phyloP scores from a whole-genome alignment of 2,888 invertebrate species.

The Sarcophaga caerulescens region DNA sequence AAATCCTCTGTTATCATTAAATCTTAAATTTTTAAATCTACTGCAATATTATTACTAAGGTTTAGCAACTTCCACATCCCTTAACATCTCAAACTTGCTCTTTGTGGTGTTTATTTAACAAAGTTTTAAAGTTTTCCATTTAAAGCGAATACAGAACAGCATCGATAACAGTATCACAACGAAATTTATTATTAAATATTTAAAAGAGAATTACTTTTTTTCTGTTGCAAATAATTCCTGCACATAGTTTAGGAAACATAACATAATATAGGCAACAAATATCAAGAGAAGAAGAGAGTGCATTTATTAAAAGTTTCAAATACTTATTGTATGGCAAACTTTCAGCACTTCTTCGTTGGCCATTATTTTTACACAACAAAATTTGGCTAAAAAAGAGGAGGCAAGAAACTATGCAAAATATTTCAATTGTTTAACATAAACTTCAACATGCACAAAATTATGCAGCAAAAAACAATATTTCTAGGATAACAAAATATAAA shows the following conservation, averaged over 20 bases:
- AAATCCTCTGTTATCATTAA: too few species aligned
- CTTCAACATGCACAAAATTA: not conserved
- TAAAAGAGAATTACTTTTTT: too few species aligned
- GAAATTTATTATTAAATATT: too few species aligned
- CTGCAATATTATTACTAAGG: too few species aligned
- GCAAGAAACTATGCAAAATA: slow-evolving; percentile 37
- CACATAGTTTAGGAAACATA: not conserved
- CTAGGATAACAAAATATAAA: not conserved
- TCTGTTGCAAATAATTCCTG: not conserved
- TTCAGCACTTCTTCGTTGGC: slow-evolving; percentile 7
- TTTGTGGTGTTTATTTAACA: too few species aligned
- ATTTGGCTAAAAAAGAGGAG: not conserved
- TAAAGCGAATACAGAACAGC: too few species aligned
- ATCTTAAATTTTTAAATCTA: too few species aligned
- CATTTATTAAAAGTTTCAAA: not conserved
- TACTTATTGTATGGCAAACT: slow-evolving; percentile 1
- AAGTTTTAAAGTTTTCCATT: too few species aligned
- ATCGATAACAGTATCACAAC: too few species aligned
- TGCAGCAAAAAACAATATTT: not conserved
- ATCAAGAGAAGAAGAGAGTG: not conserved
- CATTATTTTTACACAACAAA: slow-evolving; percentile 37
- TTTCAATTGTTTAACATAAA: slow-evolving; percentile 47
- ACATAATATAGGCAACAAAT: not conserved
- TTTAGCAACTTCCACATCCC: too few species aligned
- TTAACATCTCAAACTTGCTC: too few species aligned